Percentiles rank a stretch among this genome's conserved stretches.
Conservation (phyloP, 2,888 invertebrate species). For the Drosophila austrosaltans region DNA sequence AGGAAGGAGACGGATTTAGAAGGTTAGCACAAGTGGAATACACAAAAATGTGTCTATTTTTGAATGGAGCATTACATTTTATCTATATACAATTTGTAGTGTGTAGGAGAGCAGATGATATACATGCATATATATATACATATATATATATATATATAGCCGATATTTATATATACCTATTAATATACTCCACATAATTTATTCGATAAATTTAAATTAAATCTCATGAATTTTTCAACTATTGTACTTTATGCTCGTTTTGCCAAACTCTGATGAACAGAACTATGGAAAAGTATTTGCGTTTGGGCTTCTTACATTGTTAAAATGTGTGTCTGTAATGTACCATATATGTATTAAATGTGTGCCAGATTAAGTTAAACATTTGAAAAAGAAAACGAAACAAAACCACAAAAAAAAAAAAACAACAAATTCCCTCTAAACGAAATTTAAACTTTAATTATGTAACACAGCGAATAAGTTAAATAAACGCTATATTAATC, state of each 20-base stretch:
- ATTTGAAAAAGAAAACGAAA: constrained; percentile 9
- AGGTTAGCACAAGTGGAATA: constrained; percentile 65
- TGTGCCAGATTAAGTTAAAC: constrained; percentile 69
- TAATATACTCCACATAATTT: constrained; percentile 68
- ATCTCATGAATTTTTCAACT: constrained; percentile 58
- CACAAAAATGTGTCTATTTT: constrained; percentile 67
- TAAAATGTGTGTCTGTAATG: constrained; percentile 48
- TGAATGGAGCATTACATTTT: constrained; percentile 61
- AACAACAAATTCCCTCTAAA: constrained; percentile 13
- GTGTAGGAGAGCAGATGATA: constrained; percentile 37
- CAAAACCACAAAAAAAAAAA: not conserved
- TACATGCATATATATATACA: constrained; percentile 38
- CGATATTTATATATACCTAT: constrained; percentile 54
- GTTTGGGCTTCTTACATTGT: constrained; percentile 65
- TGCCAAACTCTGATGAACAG: constrained; percentile 58
- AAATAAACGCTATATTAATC: constrained; percentile 55
- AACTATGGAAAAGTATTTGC: constrained; percentile 32
- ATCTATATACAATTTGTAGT: constrained; percentile 48
- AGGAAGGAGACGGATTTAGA: constrained; percentile 2
- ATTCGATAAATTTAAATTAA: constrained; percentile 69
- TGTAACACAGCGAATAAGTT: constrained; percentile 60
- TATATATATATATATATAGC: constrained; percentile 45
- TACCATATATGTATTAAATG: constrained; percentile 53
- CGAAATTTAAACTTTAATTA: constrained; percentile 39
- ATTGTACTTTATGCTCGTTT: constrained; percentile 70